These are phyloP conservation scores for Pammene aurita DNA, from an alignment of 2,888 invertebrate genomes.

Conservation along the genomic window DNA sequence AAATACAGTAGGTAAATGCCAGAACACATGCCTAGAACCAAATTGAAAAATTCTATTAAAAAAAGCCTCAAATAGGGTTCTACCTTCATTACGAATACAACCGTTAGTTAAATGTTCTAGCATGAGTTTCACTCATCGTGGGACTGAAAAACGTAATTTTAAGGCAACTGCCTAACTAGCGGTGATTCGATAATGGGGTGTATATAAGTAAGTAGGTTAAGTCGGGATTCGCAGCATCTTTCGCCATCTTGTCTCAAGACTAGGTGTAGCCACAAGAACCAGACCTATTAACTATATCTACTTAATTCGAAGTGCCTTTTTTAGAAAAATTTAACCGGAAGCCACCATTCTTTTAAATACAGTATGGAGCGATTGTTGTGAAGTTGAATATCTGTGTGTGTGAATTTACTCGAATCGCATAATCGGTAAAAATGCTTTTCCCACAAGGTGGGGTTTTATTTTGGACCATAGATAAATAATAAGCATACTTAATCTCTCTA, in stretches of 20 bases:
- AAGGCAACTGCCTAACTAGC: slow-evolving; percentile 29
- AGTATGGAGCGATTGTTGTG: too few relatives aligned
- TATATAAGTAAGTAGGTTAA: slow-evolving; percentile 41
- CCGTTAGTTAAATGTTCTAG: slow-evolving; percentile 13
- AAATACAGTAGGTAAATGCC: neutral
- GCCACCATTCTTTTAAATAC: too few relatives aligned
- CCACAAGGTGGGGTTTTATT: neutral
- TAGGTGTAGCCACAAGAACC: neutral
- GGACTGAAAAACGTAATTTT: slow-evolving; percentile 21
- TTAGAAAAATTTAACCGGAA: neutral
- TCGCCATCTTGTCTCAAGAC: slow-evolving; percentile 67
- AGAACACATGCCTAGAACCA: neutral
- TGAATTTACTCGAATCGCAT: too few relatives aligned
- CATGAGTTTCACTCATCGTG: slow-evolving; percentile 43
- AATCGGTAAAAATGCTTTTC: neutral
- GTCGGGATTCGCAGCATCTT: slow-evolving; percentile 51
- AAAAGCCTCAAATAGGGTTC: neutral
- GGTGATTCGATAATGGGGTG: slow-evolving; percentile 38
- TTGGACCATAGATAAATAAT: too few relatives aligned
- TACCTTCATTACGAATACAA: neutral
- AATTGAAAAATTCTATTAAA: neutral
- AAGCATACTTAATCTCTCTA: too few relatives aligned
- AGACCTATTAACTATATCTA: neutral
- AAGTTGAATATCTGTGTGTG: too few relatives aligned
- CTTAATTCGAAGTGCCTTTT: neutral